Evolutionary conservation across 2,888 invertebrate genomes (phyloP).

Genomic region (Cerastoderma edule): DNA sequence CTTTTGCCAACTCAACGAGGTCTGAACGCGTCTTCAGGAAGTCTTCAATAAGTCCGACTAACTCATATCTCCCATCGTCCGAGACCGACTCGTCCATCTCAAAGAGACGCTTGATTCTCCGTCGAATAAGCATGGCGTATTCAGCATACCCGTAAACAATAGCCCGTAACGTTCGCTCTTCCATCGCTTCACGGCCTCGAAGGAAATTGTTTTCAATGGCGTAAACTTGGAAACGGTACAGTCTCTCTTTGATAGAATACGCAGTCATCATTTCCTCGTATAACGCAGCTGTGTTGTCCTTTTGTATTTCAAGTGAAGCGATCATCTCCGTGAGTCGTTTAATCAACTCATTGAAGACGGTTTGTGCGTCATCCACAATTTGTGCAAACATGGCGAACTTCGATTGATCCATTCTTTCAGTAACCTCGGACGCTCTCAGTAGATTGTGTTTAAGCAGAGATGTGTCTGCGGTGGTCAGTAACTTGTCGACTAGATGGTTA

Average conservation of each 20-base stretch:
- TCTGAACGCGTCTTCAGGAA: conserved; percentile 62
- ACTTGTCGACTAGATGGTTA: conserved; percentile 62
- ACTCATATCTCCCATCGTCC: conserved; percentile 26
- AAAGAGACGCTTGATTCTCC: conserved; percentile 42
- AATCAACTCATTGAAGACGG: conserved; percentile 41
- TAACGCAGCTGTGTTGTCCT: conserved; percentile 31
- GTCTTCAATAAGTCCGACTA: conserved; percentile 61
- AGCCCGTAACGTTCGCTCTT: conserved; percentile 70
- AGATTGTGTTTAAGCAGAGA: conserved; percentile 50
- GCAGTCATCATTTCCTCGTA: conserved; percentile 42
- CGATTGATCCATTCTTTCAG: conserved; percentile 62
- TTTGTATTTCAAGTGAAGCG: conserved; percentile 50
- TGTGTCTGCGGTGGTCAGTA: conserved; percentile 57
- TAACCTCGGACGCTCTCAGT: conserved; percentile 61
- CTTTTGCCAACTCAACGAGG: conserved; percentile 61
- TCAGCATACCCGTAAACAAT: conserved; percentile 69
- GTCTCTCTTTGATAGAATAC: conserved; percentile 59
- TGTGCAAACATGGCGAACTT: conserved; percentile 44
- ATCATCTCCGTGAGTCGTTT: conserved; percentile 47
- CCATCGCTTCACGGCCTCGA: conserved; percentile 73
- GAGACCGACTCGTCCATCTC: conserved; percentile 25
- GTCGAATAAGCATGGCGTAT: conserved; percentile 61
- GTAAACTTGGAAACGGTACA: conserved; percentile 70
- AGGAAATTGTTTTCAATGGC: conserved; percentile 71
- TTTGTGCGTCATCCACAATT: conserved; percentile 35